Percentiles rank a stretch among this genome's conserved stretches.
These are phyloP conservation scores for Diplazon laetatorius DNA, from an alignment of 2,888 invertebrate species.

Conservation along the genomic window DNA sequence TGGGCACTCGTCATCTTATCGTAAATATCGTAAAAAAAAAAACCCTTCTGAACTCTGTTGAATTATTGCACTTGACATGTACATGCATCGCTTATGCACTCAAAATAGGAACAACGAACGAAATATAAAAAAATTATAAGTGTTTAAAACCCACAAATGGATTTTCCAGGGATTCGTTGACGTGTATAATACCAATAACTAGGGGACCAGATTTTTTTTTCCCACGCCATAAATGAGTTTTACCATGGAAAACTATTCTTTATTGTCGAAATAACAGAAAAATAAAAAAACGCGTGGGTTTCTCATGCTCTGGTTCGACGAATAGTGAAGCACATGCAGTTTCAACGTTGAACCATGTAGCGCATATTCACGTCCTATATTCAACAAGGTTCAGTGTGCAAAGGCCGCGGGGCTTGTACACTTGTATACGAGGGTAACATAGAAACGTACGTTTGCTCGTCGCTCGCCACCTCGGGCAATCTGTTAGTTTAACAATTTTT, in stretches of 20 bases:
- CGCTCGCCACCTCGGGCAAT: constrained; percentile 35
- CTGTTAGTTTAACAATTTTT: constrained; percentile 49
- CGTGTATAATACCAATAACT: constrained; percentile 1
- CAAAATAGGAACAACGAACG: constrained; percentile 1
- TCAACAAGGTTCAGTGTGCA: constrained; percentile 19
- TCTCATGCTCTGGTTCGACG: constrained; percentile 22
- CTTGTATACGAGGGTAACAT: constrained; percentile 21
- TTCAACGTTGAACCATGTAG: neutral
- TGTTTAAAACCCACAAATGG: too few relatives aligned
- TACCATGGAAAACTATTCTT: constrained; percentile 39
- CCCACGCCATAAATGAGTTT: constrained; percentile 3
- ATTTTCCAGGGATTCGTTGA: too few relatives aligned
- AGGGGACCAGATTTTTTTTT: constrained; percentile 8
- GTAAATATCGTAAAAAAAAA: too few relatives aligned
- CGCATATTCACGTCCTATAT: constrained; percentile 5
- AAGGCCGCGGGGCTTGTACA: constrained; percentile 18
- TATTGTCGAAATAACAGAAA: constrained; percentile 43
- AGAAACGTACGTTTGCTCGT: constrained; percentile 45
- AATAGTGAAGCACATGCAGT: constrained; percentile 5
- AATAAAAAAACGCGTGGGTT: constrained; percentile 36
- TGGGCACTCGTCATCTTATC: too few relatives aligned
- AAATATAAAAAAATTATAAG: too few relatives aligned
- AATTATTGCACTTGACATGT: neutral
- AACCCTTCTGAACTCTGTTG: neutral
- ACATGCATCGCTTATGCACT: neutral